Percentiles rank a stretch among this genome's conserved stretches.
Evolutionary conservation across 2,888 invertebrate species (phyloP).

Genomic region (Kryphioiulus occultus): DNA sequence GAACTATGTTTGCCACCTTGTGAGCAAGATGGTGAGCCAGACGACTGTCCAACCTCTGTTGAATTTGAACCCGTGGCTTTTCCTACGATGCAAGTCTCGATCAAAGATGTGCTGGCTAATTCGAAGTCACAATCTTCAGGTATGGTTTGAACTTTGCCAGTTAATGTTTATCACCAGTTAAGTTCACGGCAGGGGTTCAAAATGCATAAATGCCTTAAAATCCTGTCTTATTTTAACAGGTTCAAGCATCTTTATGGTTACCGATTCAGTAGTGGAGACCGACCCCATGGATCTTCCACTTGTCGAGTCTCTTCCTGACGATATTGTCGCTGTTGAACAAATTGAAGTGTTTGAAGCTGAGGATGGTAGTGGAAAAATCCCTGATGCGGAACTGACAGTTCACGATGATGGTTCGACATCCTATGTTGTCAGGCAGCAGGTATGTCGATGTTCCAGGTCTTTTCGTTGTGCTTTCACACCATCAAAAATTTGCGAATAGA

Average conservation of each 20-base stretch:
- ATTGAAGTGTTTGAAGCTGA: background rate
- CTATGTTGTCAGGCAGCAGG: conserved; percentile 24
- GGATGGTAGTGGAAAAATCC: background rate
- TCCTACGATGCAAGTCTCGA: background rate
- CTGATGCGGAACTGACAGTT: conserved; percentile 1
- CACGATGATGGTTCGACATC: background rate
- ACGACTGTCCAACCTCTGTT: background rate
- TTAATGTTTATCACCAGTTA: background rate
- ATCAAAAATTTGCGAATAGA: background rate
- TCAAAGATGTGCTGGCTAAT: background rate
- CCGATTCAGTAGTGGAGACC: conserved; percentile 38
- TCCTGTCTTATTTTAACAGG: background rate
- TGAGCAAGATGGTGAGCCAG: background rate
- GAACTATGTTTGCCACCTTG: background rate
- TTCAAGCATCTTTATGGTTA: conserved; percentile 45
- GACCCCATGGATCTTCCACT: background rate
- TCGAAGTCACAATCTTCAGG: background rate
- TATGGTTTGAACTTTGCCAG: background rate
- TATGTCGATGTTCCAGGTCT: background rate
- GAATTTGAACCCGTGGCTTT: background rate
- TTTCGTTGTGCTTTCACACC: no score
- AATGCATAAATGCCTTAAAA: background rate
- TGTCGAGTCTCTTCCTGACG: background rate
- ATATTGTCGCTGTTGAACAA: background rate
- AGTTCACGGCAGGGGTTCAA: background rate